Percentiles rank a stretch among this genome's conserved stretches.
Evolutionary conservation across 2,797 vertebrate genomes (phyloP).

Genomic region (Myotis vivesi): DNA sequence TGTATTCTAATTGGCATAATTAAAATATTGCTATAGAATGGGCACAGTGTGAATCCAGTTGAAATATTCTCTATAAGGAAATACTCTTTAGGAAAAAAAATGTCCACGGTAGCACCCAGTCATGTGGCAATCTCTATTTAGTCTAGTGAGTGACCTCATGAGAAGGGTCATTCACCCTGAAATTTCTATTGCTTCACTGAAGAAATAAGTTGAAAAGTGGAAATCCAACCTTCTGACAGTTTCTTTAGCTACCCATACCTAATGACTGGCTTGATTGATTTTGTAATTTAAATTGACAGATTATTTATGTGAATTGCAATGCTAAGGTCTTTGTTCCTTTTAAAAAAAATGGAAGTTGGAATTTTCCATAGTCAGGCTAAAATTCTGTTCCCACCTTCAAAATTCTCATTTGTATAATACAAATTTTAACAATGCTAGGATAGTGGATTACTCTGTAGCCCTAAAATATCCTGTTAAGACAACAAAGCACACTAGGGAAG

Average conservation of each 20-base stretch:
- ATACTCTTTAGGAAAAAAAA: background rate
- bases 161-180: slow-evolving; percentile 13
- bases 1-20: slow-evolving; percentile 51
- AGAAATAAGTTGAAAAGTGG: slow-evolving; percentile 54
- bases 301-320: slow-evolving; percentile 55
- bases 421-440: background rate
- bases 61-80: slow-evolving; percentile 45
- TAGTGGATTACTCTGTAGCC: background rate
- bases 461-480: background rate
- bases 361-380: slow-evolving; percentile 16
- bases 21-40: slow-evolving; percentile 55
- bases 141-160: slow-evolving; percentile 14
- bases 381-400: background rate
- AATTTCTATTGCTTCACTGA: slow-evolving; percentile 49
- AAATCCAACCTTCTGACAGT: slow-evolving; percentile 41
- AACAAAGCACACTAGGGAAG: background rate
- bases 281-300: slow-evolving; percentile 47
- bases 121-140: slow-evolving; percentile 15
- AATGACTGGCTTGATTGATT: slow-evolving; percentile 55
- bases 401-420: background rate
- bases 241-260: slow-evolving; percentile 60
- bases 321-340: background rate
- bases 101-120: background rate
- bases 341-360: background rate
- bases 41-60: background rate